phyloP scores from a whole-genome alignment of 2,888 invertebrate genomes.

The Volucella bombylans region DNA sequence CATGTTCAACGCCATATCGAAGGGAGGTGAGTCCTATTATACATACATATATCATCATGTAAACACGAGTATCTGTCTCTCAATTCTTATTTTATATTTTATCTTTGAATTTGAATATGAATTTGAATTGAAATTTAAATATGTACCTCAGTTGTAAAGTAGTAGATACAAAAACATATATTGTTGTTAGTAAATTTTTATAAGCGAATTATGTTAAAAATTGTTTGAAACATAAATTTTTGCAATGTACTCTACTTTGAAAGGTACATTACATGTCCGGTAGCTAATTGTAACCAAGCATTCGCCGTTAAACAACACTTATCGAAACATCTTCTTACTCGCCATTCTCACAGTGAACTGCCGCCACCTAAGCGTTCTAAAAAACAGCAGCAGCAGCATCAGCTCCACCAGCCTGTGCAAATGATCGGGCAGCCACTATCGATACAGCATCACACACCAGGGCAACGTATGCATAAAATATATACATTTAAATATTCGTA shows the following conservation, averaged over 20 bases:
- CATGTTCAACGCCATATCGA: slow-evolving; percentile 82
- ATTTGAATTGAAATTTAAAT: slow-evolving; percentile 1
- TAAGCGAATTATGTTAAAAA: slow-evolving; percentile 66
- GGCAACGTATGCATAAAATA: slow-evolving; percentile 79
- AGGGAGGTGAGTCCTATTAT: slow-evolving; percentile 78
- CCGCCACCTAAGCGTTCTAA: slow-evolving; percentile 82
- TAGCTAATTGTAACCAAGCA: slow-evolving; percentile 82
- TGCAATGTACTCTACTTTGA: slow-evolving; percentile 74
- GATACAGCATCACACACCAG: slow-evolving; percentile 80
- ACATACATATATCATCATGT: background rate
- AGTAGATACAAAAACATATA: background rate
- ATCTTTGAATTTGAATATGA: background rate
- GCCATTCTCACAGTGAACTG: slow-evolving; percentile 82
- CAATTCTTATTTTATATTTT: slow-evolving; percentile 31
- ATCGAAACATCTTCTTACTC: slow-evolving; percentile 82
- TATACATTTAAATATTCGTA: slow-evolving; percentile 1
- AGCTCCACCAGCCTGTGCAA: slow-evolving; percentile 78
- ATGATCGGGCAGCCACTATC: slow-evolving; percentile 82
- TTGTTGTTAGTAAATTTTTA: slow-evolving; percentile 1
- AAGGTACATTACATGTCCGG: slow-evolving; percentile 82
- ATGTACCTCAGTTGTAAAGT: too few relatives aligned
- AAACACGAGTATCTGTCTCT: background rate
- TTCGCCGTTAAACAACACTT: slow-evolving; percentile 83
- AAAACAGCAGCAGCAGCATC: slow-evolving; percentile 79
- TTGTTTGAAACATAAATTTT: slow-evolving; percentile 72